Evolutionary conservation across 2,113 vertebrate genomes (phyloP).

Genomic region (Nothoprocta perdicaria): DNA sequence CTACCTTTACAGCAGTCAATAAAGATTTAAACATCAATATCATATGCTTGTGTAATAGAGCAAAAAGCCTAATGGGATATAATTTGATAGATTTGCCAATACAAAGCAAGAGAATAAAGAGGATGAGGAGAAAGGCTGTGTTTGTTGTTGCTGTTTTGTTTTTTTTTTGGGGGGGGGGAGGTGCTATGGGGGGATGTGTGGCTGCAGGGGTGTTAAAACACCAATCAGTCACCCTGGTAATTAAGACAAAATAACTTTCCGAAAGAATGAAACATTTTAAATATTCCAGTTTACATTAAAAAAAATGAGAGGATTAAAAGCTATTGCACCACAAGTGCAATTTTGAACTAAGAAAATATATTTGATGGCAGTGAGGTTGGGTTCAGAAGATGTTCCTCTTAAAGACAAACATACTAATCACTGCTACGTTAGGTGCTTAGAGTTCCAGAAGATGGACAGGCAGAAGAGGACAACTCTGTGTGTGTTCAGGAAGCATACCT

Average conservation of each 20-base stretch:
- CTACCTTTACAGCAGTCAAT: background rate
- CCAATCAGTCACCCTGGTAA: conserved; percentile 23
- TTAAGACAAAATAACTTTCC: background rate
- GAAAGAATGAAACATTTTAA: background rate
- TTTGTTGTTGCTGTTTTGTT: background rate
- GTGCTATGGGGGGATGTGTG: too few species aligned
- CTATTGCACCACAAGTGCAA: background rate
- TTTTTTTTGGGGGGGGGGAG: background rate
- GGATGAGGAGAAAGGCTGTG: background rate
- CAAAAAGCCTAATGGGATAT: background rate
- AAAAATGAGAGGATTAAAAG: conserved; percentile 4
- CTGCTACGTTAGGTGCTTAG: accelerated
- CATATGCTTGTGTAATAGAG: background rate
- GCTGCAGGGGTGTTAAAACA: too few species aligned
- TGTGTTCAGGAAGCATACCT: background rate
- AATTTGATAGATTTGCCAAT: background rate
- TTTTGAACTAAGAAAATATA: background rate
- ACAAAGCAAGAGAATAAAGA: background rate
- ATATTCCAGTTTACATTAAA: background rate
- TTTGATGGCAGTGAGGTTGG: background rate
- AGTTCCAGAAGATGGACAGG: background rate
- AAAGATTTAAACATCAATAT: background rate
- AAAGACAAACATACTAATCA: accelerated
- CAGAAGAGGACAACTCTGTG: background rate
- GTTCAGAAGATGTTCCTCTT: background rate